Percentiles rank a stretch among this genome's conserved stretches.
Conservation (phyloP, 2,888 invertebrate genomes). For the Cordilura impudica region DNA sequence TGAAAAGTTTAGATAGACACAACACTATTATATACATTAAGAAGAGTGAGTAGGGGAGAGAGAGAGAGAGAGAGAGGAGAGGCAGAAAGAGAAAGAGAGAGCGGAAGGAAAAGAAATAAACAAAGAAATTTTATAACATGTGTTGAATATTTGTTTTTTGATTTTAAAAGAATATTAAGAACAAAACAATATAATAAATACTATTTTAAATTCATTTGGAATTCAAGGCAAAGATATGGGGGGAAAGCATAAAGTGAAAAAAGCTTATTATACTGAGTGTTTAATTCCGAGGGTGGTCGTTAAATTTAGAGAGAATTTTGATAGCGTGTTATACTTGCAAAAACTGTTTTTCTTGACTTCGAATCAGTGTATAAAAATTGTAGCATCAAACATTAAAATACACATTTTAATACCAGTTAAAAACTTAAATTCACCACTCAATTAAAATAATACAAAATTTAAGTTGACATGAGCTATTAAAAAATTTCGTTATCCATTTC, state of each 20-base stretch:
- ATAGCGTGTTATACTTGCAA: no score
- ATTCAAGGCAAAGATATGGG: neutral
- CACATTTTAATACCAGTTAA: no score
- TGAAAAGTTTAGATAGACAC: neutral
- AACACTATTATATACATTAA: neutral
- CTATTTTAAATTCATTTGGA: neutral
- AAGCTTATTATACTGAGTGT: neutral
- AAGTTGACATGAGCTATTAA: no score
- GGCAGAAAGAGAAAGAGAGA: constrained; percentile 1
- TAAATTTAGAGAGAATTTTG: no score
- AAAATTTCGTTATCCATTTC: no score
- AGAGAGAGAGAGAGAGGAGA: neutral
- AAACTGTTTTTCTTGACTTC: no score
- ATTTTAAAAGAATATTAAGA: constrained; percentile 42
- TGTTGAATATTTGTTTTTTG: constrained; percentile 33
- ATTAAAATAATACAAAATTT: no score
- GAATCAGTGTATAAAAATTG: no score
- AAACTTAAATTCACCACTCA: no score
- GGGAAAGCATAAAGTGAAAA: neutral
- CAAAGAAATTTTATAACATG: constrained; percentile 42
- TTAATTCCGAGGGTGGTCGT: neutral
- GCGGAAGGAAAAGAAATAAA: constrained; percentile 22
- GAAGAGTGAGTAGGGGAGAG: constrained; percentile 4
- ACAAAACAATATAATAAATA: constrained; percentile 63
- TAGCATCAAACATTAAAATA: no score